Base-by-base conservation (phyloP, 1,140 invertebrate species). In the Hylyphantes graminicola region DNA sequence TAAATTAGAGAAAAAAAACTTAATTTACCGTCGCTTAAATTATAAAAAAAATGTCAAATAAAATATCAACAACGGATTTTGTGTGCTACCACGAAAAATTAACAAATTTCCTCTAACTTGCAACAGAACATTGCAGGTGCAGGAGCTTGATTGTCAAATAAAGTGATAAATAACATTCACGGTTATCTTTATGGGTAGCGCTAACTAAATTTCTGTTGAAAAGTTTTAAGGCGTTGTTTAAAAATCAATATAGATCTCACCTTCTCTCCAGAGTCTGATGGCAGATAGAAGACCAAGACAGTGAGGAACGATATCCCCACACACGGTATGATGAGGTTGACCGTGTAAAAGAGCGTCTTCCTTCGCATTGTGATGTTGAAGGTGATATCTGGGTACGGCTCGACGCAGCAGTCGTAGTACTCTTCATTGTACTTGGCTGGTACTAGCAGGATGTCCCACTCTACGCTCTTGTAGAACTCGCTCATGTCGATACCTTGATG, bases 231-330 rank as follows among this genome's bases (percentile, higher is more conserved):
- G 6, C 12, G 57, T 61, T 61, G 57, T 61, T 6, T 61, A 91
- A 96, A n/a, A 17, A 17, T 61, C 2, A 15, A 61, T 17, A 61
- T 2, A 35, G 35, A 35, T 5, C 35, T 35, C 17, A 61, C 96
- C 92, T 99, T 98, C 92, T 99, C 98, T 82, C 97, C 97, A 89
- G 96, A 97, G 91, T 99, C 97, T 21, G 97, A 98, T 74, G 98
- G 98, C 88, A 99, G 91, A 90, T 99, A 99, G 92, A 99, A 99
- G 19, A 98, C 98, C 63, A 99, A 93, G 12, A 99, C 96, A 2
- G 98, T 98, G 74, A 99, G 93, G 91, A 99, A 99, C n/a, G 97
- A 98, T 88, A 98, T 98, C 72, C 96, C 96, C 93, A 98, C 97
- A 88, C 96, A 98, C 9, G 96, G 96, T 87, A 98, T 97, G 88